These are phyloP conservation scores for Artibeus jamaicensis DNA, from an alignment of 2,797 vertebrate genomes.

Conservation along the genomic window DNA sequence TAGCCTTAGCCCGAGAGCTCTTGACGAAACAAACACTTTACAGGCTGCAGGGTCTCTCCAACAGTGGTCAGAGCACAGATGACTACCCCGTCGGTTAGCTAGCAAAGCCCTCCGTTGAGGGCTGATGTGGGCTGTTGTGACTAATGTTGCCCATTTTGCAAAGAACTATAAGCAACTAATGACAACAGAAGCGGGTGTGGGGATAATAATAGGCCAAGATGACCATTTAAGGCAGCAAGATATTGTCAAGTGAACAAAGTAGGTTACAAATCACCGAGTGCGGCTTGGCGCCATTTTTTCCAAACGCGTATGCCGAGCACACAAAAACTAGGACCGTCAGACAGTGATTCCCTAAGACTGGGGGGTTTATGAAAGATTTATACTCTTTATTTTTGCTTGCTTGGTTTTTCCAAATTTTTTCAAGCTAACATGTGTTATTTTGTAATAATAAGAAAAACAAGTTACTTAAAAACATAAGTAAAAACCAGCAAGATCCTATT, in stretches of 20 bases:
- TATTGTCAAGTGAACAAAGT: neutral
- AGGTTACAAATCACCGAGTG: neutral
- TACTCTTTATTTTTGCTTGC: constrained; percentile 46
- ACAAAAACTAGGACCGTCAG: neutral
- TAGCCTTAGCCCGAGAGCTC: constrained; percentile 49
- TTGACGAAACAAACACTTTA: constrained; percentile 21
- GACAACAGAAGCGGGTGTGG: neutral
- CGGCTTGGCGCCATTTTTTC: neutral
- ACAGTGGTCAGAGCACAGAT: neutral
- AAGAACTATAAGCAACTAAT: neutral
- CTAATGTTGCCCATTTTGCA: constrained; percentile 25
- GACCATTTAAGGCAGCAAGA: constrained; percentile 19
- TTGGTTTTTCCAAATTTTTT: constrained; percentile 49
- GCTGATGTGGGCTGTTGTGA: neutral
- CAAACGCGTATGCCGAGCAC: neutral
- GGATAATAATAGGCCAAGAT: neutral
- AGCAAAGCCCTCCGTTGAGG: neutral
- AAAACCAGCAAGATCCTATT: constrained; percentile 59
- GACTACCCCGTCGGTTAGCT: neutral
- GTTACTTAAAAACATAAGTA: constrained; percentile 70
- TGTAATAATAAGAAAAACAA: constrained; percentile 70
- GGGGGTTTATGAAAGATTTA: constrained; percentile 40
- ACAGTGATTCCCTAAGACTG: neutral
- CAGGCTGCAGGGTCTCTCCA: neutral
- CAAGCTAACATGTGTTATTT: constrained; percentile 68